These are phyloP conservation scores for Carapus acus DNA, from an alignment of 2,797 vertebrate genomes.

Conservation along the genomic window DNA sequence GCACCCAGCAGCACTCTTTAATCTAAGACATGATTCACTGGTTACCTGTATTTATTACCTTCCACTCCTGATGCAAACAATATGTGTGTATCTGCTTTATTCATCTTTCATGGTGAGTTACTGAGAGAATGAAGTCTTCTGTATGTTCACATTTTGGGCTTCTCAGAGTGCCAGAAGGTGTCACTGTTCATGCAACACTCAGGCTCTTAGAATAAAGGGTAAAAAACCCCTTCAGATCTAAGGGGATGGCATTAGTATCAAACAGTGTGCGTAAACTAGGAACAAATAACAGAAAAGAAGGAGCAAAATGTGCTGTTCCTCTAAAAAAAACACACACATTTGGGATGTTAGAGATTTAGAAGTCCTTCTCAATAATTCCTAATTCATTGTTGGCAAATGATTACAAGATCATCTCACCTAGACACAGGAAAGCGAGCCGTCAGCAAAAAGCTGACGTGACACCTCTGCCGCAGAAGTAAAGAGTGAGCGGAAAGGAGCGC, in stretches of 20 bases:
- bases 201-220: constrained; percentile 15
- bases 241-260: constrained; percentile 3
- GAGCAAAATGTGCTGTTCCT: no score
- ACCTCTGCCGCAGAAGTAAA: constrained; percentile 8
- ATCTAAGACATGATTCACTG: not conserved
- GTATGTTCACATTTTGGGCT: constrained; percentile 21
- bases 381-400: not conserved
- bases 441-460: constrained; percentile 4
- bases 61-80: constrained; percentile 2
- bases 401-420: no score
- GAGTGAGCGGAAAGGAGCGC: not conserved
- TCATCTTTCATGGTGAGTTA: constrained; percentile 14
- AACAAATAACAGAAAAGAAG: not conserved
- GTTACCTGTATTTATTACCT: not conserved
- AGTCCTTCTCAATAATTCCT: no score
- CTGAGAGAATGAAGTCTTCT: constrained; percentile 12
- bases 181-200: constrained; percentile 71
- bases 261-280: not conserved
- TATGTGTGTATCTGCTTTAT: constrained; percentile 1
- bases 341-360: no score
- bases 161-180: constrained; percentile 65
- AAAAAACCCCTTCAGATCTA: constrained; percentile 9
- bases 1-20: not conserved
- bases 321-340: no score
- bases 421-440: no score